A percentile compares a stretch with the other conserved stretches of the same genome.
phyloP scores from a whole-genome alignment of 2,888 invertebrate species.

The Nephrotoma appendiculata region DNA sequence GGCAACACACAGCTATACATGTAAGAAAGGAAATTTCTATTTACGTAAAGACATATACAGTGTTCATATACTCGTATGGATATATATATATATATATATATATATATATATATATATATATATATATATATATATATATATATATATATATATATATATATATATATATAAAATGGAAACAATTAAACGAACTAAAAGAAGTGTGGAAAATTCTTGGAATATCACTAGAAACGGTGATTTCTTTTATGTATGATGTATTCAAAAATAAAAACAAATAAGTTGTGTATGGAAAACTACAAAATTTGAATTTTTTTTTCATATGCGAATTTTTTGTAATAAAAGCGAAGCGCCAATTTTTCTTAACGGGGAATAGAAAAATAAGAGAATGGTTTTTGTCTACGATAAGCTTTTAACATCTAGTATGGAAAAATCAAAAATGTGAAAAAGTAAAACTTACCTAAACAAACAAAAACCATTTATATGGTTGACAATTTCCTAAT shows the following conservation, averaged over 20 bases:
- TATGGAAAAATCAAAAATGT: neutral
- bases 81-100: no score
- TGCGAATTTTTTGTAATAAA: neutral
- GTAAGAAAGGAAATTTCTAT: neutral
- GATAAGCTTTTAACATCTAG: neutral
- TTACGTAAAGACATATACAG: neutral
- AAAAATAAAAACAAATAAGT: neutral
- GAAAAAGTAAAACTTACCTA: neutral
- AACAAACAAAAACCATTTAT: neutral
- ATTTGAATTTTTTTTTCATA: neutral
- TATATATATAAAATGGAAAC: neutral
- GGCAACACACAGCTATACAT: neutral
- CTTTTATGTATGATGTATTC: neutral
- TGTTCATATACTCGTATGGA: neutral
- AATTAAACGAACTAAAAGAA: neutral
- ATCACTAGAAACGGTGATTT: neutral
- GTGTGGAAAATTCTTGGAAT: neutral
- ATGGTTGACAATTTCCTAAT: neutral
- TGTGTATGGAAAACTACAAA: neutral
- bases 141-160: no score
- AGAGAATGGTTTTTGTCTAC: neutral
- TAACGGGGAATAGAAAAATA: neutral
- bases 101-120: no score
- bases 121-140: no score
- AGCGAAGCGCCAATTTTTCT: neutral